Percentiles rank a stretch among this genome's conserved stretches.
Conservation (phyloP, 2,797 vertebrate genomes). For the Arctocebus calabarensis region DNA sequence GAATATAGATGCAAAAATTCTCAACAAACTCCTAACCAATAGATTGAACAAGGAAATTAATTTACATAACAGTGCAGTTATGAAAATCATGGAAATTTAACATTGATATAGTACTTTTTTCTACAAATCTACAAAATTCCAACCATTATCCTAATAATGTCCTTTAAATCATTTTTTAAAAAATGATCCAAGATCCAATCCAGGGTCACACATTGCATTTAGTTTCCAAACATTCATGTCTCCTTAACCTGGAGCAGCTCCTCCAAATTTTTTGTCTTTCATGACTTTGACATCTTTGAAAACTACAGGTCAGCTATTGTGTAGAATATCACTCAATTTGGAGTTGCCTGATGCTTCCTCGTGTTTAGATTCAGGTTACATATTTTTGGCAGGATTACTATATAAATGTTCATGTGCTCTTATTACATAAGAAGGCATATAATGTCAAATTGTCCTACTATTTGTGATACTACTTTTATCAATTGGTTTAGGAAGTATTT, state of each 20-base stretch:
- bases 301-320: background rate
- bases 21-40: too few relatives aligned
- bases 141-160: background rate
- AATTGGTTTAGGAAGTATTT: background rate
- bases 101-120: background rate
- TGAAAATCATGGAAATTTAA: constrained; percentile 27
- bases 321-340: background rate
- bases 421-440: background rate
- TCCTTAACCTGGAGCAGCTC: background rate
- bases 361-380: background rate
- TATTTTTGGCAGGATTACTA: constrained; percentile 6
- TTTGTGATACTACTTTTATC: background rate
- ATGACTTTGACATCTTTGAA: constrained; percentile 1
- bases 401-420: background rate
- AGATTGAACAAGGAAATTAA: background rate
- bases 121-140: background rate
- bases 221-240: background rate
- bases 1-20: too few relatives aligned
- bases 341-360: background rate
- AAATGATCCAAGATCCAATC: background rate
- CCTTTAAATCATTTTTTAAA: background rate
- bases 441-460: background rate
- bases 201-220: background rate
- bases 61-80: background rate
- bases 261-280: background rate